A percentile compares a stretch with the other conserved stretches of the same genome.
phyloP scores from a whole-genome alignment of 2,113 vertebrate species.

The Naja naja region DNA sequence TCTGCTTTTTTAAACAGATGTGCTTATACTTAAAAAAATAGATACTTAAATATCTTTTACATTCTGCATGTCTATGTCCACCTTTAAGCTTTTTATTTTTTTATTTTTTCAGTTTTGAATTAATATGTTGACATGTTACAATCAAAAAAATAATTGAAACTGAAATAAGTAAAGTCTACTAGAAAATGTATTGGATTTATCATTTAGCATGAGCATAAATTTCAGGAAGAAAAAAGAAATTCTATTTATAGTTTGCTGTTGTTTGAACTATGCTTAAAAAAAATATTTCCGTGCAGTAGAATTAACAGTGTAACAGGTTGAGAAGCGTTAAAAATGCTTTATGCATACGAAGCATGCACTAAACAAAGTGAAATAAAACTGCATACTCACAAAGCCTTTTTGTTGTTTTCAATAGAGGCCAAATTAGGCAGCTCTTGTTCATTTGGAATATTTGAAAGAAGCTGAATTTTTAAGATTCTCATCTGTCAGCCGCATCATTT shows the following conservation, averaged over 20 bases:
- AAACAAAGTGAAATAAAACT: constrained; percentile 66
- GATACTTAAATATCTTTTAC: background rate
- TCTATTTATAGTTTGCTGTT: constrained; percentile 73
- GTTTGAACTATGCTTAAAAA: constrained; percentile 76
- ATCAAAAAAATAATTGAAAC: constrained; percentile 68
- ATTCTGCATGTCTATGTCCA: constrained; percentile 40
- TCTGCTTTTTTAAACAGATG: constrained; percentile 43
- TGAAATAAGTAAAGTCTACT: constrained; percentile 72
- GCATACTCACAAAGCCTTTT: constrained; percentile 63
- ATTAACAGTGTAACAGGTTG: constrained; percentile 70
- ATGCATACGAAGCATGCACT: constrained; percentile 60
- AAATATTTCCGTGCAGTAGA: constrained; percentile 71
- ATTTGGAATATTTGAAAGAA: constrained; percentile 72
- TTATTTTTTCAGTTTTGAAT: constrained; percentile 52
- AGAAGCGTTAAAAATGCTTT: constrained; percentile 68
- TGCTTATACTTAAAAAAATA: constrained; percentile 24
- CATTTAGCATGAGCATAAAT: constrained; percentile 72
- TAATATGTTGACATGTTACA: constrained; percentile 60
- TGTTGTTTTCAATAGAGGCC: constrained; percentile 64
- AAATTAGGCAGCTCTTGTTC: constrained; percentile 72
- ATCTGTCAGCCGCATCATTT: constrained; percentile 70
- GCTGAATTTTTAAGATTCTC: constrained; percentile 71
- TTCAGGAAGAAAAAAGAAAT: constrained; percentile 71
- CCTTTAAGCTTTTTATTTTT: constrained; percentile 27
- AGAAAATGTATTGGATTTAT: constrained; percentile 60